A percentile compares a stretch with the other conserved stretches of the same genome.
These are phyloP conservation scores for Drymodes brunneopygia DNA, from an alignment of 2,113 vertebrate species.

Conservation along the genomic window DNA sequence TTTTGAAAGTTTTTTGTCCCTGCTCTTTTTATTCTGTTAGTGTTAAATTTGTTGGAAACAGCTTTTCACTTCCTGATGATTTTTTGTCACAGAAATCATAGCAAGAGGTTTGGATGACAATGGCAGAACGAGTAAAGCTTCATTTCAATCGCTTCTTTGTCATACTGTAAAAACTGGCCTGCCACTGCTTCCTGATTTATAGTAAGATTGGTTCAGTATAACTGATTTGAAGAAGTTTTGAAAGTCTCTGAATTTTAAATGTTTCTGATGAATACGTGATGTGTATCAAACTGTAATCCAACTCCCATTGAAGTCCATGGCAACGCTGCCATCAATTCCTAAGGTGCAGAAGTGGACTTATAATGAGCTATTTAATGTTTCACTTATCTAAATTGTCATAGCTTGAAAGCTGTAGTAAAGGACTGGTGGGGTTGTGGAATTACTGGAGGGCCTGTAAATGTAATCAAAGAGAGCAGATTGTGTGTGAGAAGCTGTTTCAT, in stretches of 20 bases:
- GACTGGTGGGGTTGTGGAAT: neutral
- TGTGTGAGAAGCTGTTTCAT: slow-evolving; percentile 42
- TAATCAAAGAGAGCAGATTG: slow-evolving; percentile 44
- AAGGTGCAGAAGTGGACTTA: neutral
- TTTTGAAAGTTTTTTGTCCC: neutral
- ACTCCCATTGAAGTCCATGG: neutral
- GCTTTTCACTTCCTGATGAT: neutral
- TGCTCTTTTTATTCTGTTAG: neutral
- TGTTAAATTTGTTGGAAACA: neutral
- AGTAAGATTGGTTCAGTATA: neutral
- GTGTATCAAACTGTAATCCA: neutral
- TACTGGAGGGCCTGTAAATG: slow-evolving; percentile 25
- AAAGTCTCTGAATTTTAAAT: neutral
- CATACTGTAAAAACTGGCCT: neutral
- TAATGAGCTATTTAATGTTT: slow-evolving; percentile 47
- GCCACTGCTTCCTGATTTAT: neutral
- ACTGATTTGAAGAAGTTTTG: neutral
- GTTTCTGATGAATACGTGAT: neutral
- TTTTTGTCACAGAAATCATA: neutral
- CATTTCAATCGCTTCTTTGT: neutral
- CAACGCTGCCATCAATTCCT: neutral
- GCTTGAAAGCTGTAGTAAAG: slow-evolving; percentile 29
- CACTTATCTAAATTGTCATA: slow-evolving; percentile 56
- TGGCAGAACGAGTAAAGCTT: neutral
- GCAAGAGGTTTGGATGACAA: neutral